Percentiles rank a stretch among this genome's conserved stretches.
These are phyloP conservation scores for Lateolabrax maculatus DNA, from an alignment of 2,797 vertebrate species.

Conservation along the genomic window DNA sequence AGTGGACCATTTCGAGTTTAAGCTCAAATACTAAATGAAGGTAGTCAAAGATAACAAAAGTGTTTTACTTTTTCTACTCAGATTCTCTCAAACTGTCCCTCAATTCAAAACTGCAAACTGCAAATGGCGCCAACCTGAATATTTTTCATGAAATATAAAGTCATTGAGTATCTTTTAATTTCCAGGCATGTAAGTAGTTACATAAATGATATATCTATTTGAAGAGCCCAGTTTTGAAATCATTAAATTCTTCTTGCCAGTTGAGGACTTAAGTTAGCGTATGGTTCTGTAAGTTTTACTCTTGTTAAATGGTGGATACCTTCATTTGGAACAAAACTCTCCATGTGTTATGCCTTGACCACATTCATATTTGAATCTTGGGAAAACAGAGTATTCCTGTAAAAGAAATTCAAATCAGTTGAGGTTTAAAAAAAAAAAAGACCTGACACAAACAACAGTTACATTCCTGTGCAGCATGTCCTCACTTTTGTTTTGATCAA, in stretches of 20 bases:
- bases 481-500: conserved; percentile 2
- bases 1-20: background rate
- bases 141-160: no score
- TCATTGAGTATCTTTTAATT: background rate
- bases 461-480: background rate
- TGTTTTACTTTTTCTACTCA: conserved; percentile 14
- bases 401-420: background rate
- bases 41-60: background rate
- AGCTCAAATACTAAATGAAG: conserved; percentile 17
- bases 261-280: background rate
- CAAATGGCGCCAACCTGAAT: no score
- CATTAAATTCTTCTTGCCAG: conserved; percentile 2
- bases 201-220: conserved; percentile 2
- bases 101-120: conserved; percentile 1
- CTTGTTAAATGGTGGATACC: background rate
- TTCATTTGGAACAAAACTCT: background rate
- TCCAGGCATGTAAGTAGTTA: background rate
- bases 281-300: background rate
- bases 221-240: conserved; percentile 13
- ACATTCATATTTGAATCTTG: background rate
- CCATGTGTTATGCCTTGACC: background rate
- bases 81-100: conserved; percentile 16
- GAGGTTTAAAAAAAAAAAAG: background rate
- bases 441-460: background rate
- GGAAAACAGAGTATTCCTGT: background rate